Evolutionary conservation across 2,888 invertebrate genomes (phyloP), one percentile per base, ranked within the genome.

Genomic region (Heliconius cydno): DNA sequence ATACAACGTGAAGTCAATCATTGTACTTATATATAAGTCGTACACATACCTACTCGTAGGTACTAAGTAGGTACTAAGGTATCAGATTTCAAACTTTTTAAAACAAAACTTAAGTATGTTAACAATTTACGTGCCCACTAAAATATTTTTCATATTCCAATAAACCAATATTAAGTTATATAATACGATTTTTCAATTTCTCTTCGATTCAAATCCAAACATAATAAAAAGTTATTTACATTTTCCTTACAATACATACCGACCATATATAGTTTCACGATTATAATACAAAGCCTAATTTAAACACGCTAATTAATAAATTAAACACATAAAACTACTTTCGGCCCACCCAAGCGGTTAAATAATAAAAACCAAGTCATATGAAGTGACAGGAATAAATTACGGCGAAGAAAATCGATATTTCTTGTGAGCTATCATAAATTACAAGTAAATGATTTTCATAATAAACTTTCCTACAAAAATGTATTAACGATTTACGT

Each of bases 401-500:
- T 90, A 91, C 83, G 84, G 85, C 84, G 83, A 89, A 90, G 90
- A 88, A 91, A 90, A 88, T 88, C 87, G 88, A 92, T 92, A 91
- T 88, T 87, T 88, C 88, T 86, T 85, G 83, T 78, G 80, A 82
- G 86, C 86, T 87, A 87, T 89, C 87, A 86, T 92, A 91, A 92
- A 92, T 91, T 88, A 87, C 84, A 85, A 85, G 86, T 87, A 86
- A 89, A 89, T 89, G 87, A 90, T 90, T 90, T 91, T 92, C 89
- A 91, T 90, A 92, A 90, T 89, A 90, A 90, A 87, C 84, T 84
- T 85, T 89, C 87, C 91, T 91, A 91, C 90, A 91, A 92, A 91
- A 90, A 88, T 78, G 86, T 84, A 85, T 89, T 89, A 60, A 60
- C 60, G 60, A 60, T 60, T n/a, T 60, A n/a, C 60, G 60, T 60